Conservation (phyloP, 1,140 invertebrate species). For the Panagrolaimus sp. region DNA sequence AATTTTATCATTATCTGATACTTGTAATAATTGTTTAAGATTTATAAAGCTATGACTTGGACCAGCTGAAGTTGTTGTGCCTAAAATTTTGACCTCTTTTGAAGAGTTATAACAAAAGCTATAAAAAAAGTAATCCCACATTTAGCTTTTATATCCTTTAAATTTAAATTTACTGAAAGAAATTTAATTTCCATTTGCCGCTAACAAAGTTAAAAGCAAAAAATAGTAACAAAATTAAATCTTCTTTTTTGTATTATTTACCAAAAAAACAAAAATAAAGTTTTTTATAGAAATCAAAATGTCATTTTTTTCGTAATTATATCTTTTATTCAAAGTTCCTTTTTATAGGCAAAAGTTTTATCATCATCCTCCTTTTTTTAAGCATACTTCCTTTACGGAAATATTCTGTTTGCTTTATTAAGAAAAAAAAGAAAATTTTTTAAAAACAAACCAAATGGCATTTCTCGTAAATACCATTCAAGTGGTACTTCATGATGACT, state of each 20-base stretch:
- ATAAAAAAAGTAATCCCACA: no score
- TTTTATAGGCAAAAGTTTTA: conserved; percentile 18
- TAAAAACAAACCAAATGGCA: conserved; percentile 18
- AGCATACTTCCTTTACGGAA: background rate
- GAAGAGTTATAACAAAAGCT: no score
- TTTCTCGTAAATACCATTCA: conserved; percentile 23
- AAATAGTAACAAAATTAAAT: no score
- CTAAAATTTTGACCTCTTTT: background rate
- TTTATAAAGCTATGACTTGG: conserved; percentile 21
- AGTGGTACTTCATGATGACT: conserved; percentile 23
- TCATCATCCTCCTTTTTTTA: conserved; percentile 14
- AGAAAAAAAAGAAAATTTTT: background rate
- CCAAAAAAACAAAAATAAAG: no score
- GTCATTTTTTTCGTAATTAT: conserved; percentile 17
- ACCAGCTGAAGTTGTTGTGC: conserved; percentile 3
- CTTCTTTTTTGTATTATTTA: no score
- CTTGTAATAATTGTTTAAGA: conserved; percentile 28
- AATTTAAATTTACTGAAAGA: no score
- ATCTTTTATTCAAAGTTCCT: conserved; percentile 10
- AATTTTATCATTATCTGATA: conserved; percentile 24
- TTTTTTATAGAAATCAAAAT: conserved; percentile 1
- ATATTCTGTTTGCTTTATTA: background rate
- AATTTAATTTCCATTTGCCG: no score
- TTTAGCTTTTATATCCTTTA: no score
- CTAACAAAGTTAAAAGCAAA: no score